Evolutionary conservation across 2,888 invertebrate genomes (phyloP).

Genomic region (Lycocerus yunnanus): DNA sequence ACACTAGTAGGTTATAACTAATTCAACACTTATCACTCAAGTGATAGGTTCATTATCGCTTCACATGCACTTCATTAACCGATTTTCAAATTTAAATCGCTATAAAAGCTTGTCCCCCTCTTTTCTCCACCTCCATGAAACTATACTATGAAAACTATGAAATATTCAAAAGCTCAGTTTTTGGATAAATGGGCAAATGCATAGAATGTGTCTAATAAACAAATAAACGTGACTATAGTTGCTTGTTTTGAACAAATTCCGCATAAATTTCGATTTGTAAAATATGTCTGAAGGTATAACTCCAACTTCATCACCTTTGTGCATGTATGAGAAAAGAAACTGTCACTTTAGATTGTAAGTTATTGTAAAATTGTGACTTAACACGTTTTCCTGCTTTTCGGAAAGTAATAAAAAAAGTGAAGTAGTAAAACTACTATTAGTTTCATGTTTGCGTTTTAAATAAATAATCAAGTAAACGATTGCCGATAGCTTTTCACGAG

Average conservation of each 20-base stretch:
- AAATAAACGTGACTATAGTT: constrained; percentile 29
- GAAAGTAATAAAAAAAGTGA: background rate
- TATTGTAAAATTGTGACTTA: background rate
- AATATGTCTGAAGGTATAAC: background rate
- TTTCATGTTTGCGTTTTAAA: background rate
- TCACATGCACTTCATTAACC: background rate
- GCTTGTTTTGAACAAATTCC: constrained; percentile 23
- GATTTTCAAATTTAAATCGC: background rate
- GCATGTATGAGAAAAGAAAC: background rate
- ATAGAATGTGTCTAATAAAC: constrained; percentile 30
- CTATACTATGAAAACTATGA: too few species aligned
- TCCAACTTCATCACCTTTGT: background rate
- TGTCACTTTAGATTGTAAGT: background rate
- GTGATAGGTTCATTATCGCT: background rate
- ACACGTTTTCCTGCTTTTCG: background rate
- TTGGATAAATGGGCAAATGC: constrained; percentile 15
- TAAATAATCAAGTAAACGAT: constrained; percentile 10
- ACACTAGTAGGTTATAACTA: background rate
- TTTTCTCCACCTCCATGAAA: background rate
- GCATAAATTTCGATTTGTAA: constrained; percentile 17
- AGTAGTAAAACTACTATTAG: background rate
- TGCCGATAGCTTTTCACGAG: constrained; percentile 10
- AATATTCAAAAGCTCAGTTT: background rate
- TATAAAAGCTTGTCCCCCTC: background rate
- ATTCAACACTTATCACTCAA: background rate